phyloP scores from a whole-genome alignment of 2,113 vertebrate species.

The Nesogale talazaci region DNA sequence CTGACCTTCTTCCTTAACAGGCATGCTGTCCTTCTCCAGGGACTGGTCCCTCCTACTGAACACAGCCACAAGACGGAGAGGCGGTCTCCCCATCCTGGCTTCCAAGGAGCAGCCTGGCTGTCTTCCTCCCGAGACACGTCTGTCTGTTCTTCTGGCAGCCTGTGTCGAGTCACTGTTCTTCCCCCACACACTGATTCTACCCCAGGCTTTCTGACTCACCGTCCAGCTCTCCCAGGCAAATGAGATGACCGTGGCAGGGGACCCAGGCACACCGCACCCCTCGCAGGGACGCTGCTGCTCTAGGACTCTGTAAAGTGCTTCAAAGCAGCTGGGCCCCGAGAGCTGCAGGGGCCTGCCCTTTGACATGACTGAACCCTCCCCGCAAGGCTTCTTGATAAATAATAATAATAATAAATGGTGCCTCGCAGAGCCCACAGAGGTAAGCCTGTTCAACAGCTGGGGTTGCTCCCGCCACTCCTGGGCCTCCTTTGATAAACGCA shows the following conservation, averaged over 20 bases:
- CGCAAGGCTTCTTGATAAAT: background rate
- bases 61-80: background rate
- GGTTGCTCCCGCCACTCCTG: background rate
- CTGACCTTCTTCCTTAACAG: background rate
- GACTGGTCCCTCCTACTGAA: background rate
- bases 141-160: background rate
- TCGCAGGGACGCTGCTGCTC: background rate
- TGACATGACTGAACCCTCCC: background rate
- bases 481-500: background rate
- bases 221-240: background rate
- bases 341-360: background rate
- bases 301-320: background rate
- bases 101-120: background rate
- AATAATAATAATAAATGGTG: background rate
- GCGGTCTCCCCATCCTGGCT: background rate
- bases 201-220: background rate
- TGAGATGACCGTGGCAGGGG: background rate
- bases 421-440: background rate
- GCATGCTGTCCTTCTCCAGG: background rate
- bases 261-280: background rate
- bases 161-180: background rate
- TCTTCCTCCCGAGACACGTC: background rate
- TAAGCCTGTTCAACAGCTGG: fast-evolving
- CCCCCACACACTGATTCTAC: background rate
- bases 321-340: background rate